Base-by-base conservation (phyloP, 2,888 invertebrate genomes). In the Cantharis nigra region DNA sequence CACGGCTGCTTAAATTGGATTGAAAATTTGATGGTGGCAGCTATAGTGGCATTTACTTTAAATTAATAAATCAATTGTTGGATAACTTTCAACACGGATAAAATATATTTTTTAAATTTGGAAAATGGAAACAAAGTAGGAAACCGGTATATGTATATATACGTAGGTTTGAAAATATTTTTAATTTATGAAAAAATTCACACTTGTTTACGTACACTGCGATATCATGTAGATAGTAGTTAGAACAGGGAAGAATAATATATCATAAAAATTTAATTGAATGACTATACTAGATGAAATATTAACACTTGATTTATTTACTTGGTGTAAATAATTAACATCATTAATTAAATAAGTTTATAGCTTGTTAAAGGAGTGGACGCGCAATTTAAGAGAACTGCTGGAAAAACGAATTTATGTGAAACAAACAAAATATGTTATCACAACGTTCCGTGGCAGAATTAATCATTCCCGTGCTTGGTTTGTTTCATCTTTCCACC, bases 261-360 rank as follows among this genome's bases (percentile, higher is more conserved):
- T 79, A 75, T 77, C 77, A 79, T 74, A 63, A 33, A 72, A 72
- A 77, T 77, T 79, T 79, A 79, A 77, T 79, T 79, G 77, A 79
- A 79, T 77, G 79, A 75, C 77, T 79, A 49, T n/a, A 73, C 69
- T 30, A 71, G 75, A 77, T 79, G 79, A 79, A 79, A 79, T 79
- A 79, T 79, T 79, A 79, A 74, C 67, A 79, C 74, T 76, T 80
- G 79, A 80, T 80, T 80, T 80, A 80, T 80, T 80, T 79, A 76
- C 79, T 74, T 63, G 72, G 71, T 76, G 74, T 78, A 81, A 80
- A 80, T 79, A 81, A 79, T 81, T 80, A 79, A 78, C 78, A 78
- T 80, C 81, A 81, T 81, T 81, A 80, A 81, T 81, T 80, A 81
- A 81, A 79, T 77, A 79, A 80, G 79, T 81, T 81, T 75, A 79